Conservation (phyloP, 2,797 vertebrate species). For the Picus viridis region DNA sequence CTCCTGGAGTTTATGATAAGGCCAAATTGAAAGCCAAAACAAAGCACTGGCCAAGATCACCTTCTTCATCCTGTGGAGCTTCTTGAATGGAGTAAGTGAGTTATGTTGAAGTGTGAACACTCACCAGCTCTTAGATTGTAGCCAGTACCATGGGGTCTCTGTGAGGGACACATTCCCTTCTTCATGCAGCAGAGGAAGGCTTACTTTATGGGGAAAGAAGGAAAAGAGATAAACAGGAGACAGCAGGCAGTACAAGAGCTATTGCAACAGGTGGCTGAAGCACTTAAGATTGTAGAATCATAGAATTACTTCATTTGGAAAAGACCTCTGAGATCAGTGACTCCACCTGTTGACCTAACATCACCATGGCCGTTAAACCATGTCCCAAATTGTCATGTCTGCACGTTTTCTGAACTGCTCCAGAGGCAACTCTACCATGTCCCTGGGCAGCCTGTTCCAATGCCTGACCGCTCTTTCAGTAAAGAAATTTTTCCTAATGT, state of each 20-base stretch:
- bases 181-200: neutral
- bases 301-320: neutral
- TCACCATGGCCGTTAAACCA: too few species aligned
- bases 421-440: too few species aligned
- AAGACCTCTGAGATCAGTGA: neutral
- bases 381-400: too few species aligned
- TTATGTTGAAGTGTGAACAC: neutral
- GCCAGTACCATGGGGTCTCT: neutral
- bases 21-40: neutral
- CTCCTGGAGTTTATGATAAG: neutral
- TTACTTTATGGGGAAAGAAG: neutral
- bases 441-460: too few species aligned
- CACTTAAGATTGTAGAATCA: fast-evolving
- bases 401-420: too few species aligned
- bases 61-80: neutral
- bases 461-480: too few species aligned
- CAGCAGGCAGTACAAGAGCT: neutral
- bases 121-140: neutral
- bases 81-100: neutral
- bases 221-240: neutral
- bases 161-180: neutral
- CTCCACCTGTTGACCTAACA: neutral
- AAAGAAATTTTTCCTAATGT: too few species aligned
- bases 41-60: neutral
- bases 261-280: neutral